A percentile compares a stretch with the other conserved stretches of the same genome.
Evolutionary conservation across 2,113 vertebrate genomes (phyloP).

Genomic region (Scomber scombrus): DNA sequence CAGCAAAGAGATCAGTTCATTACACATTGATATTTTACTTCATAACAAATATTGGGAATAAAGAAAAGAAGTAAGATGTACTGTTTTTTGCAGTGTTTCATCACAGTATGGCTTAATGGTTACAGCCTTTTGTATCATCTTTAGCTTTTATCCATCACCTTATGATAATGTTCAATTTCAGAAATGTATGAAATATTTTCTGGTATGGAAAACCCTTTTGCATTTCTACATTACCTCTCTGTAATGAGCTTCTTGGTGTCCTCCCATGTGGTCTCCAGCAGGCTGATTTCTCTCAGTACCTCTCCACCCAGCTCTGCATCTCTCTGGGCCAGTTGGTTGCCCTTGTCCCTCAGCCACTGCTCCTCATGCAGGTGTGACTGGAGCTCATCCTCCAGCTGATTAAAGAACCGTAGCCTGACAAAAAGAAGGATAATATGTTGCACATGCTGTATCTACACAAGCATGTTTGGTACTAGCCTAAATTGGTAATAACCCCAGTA

Average conservation of each 20-base stretch:
- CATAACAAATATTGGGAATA: too few species aligned
- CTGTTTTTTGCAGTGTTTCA: too few species aligned
- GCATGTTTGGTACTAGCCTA: not conserved
- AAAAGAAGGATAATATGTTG: slow-evolving; percentile 37
- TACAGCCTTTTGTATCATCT: too few species aligned
- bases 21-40: too few species aligned
- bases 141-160: too few species aligned
- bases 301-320: slow-evolving; percentile 88
- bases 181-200: too few species aligned
- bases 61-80: too few species aligned
- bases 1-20: too few species aligned
- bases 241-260: slow-evolving; percentile 91
- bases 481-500: not conserved
- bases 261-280: slow-evolving; percentile 90
- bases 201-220: not conserved
- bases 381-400: slow-evolving; percentile 94
- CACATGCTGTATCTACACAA: not conserved
- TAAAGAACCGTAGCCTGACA: slow-evolving; percentile 91
- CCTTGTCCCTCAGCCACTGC: slow-evolving; percentile 94
- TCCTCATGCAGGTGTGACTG: slow-evolving; percentile 95
- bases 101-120: too few species aligned
- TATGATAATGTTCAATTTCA: too few species aligned
- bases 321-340: slow-evolving; percentile 92
- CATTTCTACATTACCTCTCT: slow-evolving; percentile 86
- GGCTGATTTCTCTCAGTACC: slow-evolving; percentile 87